A percentile compares a stretch with the other conserved stretches of the same genome.
Conservation (phyloP, 2,797 vertebrate genomes). For the Acipenser transmontanus region DNA sequence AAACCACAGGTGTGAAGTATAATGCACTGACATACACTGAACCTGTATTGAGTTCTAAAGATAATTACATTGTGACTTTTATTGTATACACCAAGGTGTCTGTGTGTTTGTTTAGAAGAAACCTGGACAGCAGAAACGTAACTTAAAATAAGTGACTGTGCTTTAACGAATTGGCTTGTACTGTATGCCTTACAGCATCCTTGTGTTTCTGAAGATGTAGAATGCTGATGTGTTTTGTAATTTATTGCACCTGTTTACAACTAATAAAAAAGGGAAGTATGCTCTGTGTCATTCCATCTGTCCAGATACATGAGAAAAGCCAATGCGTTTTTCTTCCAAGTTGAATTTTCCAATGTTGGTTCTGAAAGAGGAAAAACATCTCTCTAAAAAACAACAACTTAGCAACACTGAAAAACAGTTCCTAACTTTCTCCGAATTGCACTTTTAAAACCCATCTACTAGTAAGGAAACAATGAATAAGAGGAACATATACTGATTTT, state of each 20-base stretch:
- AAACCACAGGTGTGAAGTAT: no score
- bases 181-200: not conserved
- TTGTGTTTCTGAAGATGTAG: not conserved
- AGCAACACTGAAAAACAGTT: no score
- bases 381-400: no score
- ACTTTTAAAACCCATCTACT: not conserved
- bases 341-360: no score
- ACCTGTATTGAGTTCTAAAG: no score
- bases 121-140: no score
- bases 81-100: not conserved
- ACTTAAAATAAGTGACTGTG: not conserved
- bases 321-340: not conserved
- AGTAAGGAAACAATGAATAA: not conserved
- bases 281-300: no score
- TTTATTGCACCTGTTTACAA: not conserved
- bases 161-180: not conserved
- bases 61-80: not conserved
- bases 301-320: no score
- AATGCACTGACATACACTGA: no score
- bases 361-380: no score
- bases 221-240: not conserved
- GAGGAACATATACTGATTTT: conserved; percentile 2
- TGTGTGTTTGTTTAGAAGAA: not conserved
- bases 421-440: not conserved
- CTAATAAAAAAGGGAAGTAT: not conserved